These are phyloP conservation scores for Erebia ligea DNA, from an alignment of 2,888 invertebrate genomes.

Conservation along the genomic window DNA sequence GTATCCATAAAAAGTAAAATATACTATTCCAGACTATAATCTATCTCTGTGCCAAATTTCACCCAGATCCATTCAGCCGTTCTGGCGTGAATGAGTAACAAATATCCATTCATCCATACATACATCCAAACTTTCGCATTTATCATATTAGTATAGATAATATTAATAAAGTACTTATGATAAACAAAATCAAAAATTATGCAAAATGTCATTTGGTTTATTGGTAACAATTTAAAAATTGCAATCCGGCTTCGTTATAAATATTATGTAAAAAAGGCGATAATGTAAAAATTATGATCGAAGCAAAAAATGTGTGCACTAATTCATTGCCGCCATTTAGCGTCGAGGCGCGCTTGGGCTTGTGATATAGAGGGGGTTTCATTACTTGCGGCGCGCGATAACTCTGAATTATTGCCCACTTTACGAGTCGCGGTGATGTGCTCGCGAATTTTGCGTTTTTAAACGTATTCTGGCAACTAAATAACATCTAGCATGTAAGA, in stretches of 20 bases:
- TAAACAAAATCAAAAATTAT: too few species aligned
- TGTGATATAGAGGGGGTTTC: constrained; percentile 74
- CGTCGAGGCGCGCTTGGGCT: constrained; percentile 59
- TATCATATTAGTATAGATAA: too few species aligned
- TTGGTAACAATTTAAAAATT: neutral
- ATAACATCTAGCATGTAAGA: too few species aligned
- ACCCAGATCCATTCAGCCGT: too few species aligned
- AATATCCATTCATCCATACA: too few species aligned
- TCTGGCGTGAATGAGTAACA: too few species aligned
- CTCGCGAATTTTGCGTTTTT: constrained; percentile 13
- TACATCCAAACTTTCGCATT: too few species aligned
- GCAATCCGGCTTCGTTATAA: neutral
- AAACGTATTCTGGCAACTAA: neutral
- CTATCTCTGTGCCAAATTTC: too few species aligned
- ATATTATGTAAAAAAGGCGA: constrained; percentile 3
- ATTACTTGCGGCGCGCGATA: constrained; percentile 65
- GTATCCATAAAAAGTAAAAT: too few species aligned
- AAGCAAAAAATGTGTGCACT: constrained; percentile 18
- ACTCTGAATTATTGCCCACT: constrained; percentile 72
- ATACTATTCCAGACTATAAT: too few species aligned
- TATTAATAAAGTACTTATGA: too few species aligned
- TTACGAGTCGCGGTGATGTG: constrained; percentile 50
- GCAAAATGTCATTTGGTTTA: neutral
- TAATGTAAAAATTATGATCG: constrained; percentile 8
- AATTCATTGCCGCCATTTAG: constrained; percentile 56